Evolutionary conservation across 2,113 vertebrate genomes (phyloP), one percentile per base, ranked within the genome.

Genomic region (Rhynchopsitta pachyrhyncha): DNA sequence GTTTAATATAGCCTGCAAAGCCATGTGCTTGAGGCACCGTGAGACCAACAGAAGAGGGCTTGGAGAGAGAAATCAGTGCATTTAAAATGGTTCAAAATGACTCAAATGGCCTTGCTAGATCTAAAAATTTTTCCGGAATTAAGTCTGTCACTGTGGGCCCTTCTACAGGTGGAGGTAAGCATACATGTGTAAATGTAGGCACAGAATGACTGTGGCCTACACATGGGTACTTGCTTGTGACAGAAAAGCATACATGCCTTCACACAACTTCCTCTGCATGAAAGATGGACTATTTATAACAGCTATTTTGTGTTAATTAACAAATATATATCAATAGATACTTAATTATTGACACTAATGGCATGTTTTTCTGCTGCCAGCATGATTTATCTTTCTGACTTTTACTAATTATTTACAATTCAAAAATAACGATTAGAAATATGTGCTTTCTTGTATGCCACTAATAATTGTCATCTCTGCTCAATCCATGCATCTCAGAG

Each of bases 61-160:
- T 79, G 60, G 63, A 79, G 57, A 66, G 44, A 69, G 63, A 88
- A 95, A 93, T 28, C 63, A 57, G 29, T 55, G 33, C 10, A 31
- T 82, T 92, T 90, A 29, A 79, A 95, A 42, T 33, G 44, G 77
- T 67, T 82, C 78, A 87, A 90, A 93, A 75, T 93, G 2, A 87
- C 52, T 86, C 55, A 73, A 6, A 53, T 29, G 11, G 62, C 53
- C 39, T 93, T 6, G 2, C 35, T 82, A 82, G 70, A 12, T 79
- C 27, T 74, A 84, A 86, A 93, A 83, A 75, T 78, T 13, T 60
- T 87, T 44, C 59, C 44, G 64, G 73, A 81, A 69, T 82, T 52
- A 88, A 82, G 29, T 63, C 23, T 12, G 5, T 28, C 53, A 50
- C 42, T 55, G 47, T 90, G 46, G 24, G 82, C 68, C 64, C 70